These are phyloP conservation scores for Oreohelix idahoensis DNA, from an alignment of 1,140 invertebrate genomes.

Conservation along the genomic window DNA sequence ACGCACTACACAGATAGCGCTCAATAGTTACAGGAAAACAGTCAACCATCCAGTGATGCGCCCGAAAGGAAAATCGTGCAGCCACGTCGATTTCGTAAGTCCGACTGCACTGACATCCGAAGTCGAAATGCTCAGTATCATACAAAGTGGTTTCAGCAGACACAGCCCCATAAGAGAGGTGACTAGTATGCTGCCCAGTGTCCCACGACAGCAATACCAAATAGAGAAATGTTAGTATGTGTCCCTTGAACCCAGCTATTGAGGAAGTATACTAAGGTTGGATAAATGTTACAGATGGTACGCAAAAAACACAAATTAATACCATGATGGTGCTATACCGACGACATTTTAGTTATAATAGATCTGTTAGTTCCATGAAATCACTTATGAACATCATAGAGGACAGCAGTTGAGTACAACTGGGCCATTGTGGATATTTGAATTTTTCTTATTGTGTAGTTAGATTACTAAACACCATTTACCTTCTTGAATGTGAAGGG, in stretches of 20 bases:
- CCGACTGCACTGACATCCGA: neutral
- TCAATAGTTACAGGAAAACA: neutral
- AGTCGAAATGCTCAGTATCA: neutral
- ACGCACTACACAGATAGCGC: slow-evolving; percentile 16
- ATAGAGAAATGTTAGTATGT: slow-evolving; percentile 2
- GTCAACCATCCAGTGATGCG: slow-evolving; percentile 7
- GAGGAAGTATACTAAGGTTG: slow-evolving; percentile 13
- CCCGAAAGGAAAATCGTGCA: neutral
- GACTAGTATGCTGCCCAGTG: neutral
- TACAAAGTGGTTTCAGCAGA: slow-evolving; percentile 9
- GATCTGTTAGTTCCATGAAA: neutral
- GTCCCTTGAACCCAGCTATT: slow-evolving; percentile 13
- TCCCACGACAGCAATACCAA: neutral
- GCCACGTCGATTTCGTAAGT: neutral
- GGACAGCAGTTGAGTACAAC: too few species aligned
- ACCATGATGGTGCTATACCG: neutral
- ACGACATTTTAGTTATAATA: neutral
- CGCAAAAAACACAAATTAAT: neutral
- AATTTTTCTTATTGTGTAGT: too few species aligned
- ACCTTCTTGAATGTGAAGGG: too few species aligned
- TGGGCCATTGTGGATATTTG: too few species aligned
- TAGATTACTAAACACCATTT: too few species aligned
- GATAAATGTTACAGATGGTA: neutral
- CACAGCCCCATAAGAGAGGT: slow-evolving; percentile 6
- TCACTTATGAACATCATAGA: neutral